phyloP scores from a whole-genome alignment of 2,113 vertebrate genomes.

The Xenopus laevis region DNA sequence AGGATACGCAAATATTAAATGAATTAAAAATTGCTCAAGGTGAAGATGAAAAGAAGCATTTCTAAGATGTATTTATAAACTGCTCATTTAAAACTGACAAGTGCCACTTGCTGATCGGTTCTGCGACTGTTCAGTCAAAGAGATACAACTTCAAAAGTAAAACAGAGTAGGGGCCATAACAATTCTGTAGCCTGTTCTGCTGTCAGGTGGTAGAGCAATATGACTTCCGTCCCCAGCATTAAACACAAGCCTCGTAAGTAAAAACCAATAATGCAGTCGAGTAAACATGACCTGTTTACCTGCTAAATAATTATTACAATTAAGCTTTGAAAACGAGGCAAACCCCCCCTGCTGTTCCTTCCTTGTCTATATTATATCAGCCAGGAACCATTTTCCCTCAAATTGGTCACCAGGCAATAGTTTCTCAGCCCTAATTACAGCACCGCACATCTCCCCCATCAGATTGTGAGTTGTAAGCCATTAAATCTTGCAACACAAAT shows the following conservation, averaged over 20 bases:
- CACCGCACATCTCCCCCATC: background rate
- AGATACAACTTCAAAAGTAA: too few relatives aligned
- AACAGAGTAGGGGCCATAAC: background rate
- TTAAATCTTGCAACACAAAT: background rate
- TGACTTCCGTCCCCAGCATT: background rate
- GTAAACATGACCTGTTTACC: constrained; percentile 15
- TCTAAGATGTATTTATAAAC: too few relatives aligned
- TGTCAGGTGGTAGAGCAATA: background rate
- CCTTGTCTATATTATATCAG: constrained; percentile 4
- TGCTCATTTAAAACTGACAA: too few relatives aligned
- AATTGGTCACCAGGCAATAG: constrained; percentile 8
- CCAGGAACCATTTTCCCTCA: background rate
- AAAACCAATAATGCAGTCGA: constrained; percentile 10
- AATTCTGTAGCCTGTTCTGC: background rate
- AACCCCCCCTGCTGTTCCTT: background rate
- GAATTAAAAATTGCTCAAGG: too few relatives aligned
- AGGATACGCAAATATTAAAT: too few relatives aligned
- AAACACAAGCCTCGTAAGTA: constrained; percentile 2
- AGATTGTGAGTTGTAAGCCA: constrained; percentile 4
- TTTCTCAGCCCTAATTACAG: background rate
- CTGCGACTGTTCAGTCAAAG: too few relatives aligned
- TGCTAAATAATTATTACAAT: constrained; percentile 26
- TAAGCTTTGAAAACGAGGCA: constrained; percentile 9
- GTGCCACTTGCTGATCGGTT: too few relatives aligned
- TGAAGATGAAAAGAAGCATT: too few relatives aligned